phyloP scores from a whole-genome alignment of 2,113 vertebrate species.

The Rhea pennata region DNA sequence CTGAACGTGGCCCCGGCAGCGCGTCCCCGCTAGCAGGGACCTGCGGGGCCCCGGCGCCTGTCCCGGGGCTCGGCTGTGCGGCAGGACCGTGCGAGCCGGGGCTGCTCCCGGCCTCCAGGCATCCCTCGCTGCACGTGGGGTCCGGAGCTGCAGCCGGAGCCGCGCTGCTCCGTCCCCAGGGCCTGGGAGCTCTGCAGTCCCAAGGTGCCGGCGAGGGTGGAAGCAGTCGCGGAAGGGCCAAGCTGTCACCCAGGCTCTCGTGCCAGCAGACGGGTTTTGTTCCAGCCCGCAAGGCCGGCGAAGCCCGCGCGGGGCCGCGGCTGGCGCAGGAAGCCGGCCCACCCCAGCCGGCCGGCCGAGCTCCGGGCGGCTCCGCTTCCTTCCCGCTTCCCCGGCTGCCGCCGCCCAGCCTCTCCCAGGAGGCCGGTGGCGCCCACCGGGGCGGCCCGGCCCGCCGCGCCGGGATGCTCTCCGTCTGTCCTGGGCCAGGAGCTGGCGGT shows the following conservation, averaged over 20 bases:
- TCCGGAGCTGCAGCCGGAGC: background rate
- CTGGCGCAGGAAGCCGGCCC: slow-evolving; percentile 24
- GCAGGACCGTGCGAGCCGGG: background rate
- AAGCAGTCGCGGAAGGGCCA: background rate
- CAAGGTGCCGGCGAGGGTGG: fast-evolving
- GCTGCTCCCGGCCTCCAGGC: background rate
- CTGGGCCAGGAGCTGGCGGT: background rate
- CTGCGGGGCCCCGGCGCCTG: background rate
- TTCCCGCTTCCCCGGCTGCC: background rate
- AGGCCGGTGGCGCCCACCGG: background rate
- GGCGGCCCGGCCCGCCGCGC: background rate
- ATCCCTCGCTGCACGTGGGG: fast-evolving
- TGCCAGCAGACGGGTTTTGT: background rate
- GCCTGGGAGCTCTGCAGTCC: background rate
- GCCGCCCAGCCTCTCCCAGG: background rate
- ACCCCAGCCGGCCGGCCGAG: background rate
- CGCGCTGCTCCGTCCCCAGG: fast-evolving
- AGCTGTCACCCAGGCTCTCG: fast-evolving
- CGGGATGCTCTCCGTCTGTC: background rate
- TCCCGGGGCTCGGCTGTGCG: fast-evolving
- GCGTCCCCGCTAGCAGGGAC: too few relatives aligned
- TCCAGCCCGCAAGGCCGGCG: fast-evolving
- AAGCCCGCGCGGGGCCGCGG: background rate
- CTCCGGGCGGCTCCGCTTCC: slow-evolving; percentile 46
- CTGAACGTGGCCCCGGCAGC: too few relatives aligned